Base-by-base conservation (phyloP, 2,888 invertebrate genomes). In the Iphiclides podalirius region DNA sequence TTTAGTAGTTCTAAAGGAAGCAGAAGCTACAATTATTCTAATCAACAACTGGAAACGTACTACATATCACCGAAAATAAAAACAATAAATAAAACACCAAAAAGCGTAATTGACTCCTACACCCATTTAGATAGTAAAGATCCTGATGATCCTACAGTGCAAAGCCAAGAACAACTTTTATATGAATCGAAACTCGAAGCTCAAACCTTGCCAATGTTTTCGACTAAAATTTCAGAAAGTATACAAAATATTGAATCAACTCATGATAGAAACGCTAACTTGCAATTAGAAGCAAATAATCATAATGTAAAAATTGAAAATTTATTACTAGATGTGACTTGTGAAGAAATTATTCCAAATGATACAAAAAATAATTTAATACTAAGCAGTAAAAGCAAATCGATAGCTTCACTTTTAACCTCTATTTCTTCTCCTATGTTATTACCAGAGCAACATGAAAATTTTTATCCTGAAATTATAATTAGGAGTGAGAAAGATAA, bases 41-140 rank as follows among this genome's bases (percentile, higher is more conserved):
- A 35, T 16, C 55, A 59, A 17, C 31, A 37, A 44, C 39, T 52
- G 36, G 59, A 61, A 34, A 57, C 64, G 14, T 78, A 67, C 54
- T 79, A 66, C 46, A 60, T 62, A 42, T 65, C 65, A 14, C 64
- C 70, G 26, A 75, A 66, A 64, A 63, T 57, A 31, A 35, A 42
- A n/a, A 52, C 56, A 14, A 53, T 52, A 16, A 26, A 48, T 26
- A 47, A 54, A 17, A 9, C 9, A 4, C 15, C 33, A 43, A 38
- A 23, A 38, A 31, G 14, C 3, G 11, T 17, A 4, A 33, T 12
- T 17, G 17, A 33, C 8, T 33, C 33, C 12, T n/a, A n/a, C n/a
- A n/a, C n/a, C n/a, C n/a, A n/a, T n/a, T n/a, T n/a, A n/a, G n/a
- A n/a, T n/a, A n/a, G n/a, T n/a, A 28, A 9, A 28, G 28, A 9